phyloP scores from a whole-genome alignment of 1,140 invertebrate genomes.

The Pantala flavescens region DNA sequence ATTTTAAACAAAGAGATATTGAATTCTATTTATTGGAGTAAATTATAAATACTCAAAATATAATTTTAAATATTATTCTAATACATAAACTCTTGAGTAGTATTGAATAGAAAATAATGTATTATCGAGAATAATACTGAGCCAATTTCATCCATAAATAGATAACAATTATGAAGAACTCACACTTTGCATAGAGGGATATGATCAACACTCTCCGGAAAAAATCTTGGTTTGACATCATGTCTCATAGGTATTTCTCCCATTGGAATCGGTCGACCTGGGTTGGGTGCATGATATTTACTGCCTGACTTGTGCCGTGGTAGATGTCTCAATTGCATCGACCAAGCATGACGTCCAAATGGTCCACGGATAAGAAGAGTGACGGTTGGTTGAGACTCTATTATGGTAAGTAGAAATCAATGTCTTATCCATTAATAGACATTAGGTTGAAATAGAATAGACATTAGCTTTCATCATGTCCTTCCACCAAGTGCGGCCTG shows the following conservation, averaged over 20 bases:
- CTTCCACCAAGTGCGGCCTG: no score
- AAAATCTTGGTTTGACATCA: constrained; percentile 61
- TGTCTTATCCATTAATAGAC: no score
- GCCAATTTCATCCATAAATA: no score
- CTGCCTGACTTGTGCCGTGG: constrained; percentile 66
- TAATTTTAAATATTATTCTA: no score
- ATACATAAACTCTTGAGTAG: no score
- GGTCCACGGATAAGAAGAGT: constrained; percentile 77
- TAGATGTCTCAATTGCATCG: constrained; percentile 73
- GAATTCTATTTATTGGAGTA: no score
- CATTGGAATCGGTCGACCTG: constrained; percentile 66
- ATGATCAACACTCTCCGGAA: constrained; percentile 71
- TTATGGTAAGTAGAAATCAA: neutral
- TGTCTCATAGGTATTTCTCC: constrained; percentile 50
- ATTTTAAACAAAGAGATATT: no score
- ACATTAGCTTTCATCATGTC: no score
- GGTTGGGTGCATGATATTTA: constrained; percentile 56
- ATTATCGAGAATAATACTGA: no score
- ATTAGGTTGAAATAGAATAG: no score
- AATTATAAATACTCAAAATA: no score
- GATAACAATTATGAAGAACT: constrained; percentile 29
- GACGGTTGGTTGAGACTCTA: constrained; percentile 46
- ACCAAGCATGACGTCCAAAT: constrained; percentile 91
- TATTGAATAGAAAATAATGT: no score
- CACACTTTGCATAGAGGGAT: constrained; percentile 72